Evolutionary conservation across 2,113 vertebrate genomes (phyloP).

Genomic region (Misgurnus mizolepis): DNA sequence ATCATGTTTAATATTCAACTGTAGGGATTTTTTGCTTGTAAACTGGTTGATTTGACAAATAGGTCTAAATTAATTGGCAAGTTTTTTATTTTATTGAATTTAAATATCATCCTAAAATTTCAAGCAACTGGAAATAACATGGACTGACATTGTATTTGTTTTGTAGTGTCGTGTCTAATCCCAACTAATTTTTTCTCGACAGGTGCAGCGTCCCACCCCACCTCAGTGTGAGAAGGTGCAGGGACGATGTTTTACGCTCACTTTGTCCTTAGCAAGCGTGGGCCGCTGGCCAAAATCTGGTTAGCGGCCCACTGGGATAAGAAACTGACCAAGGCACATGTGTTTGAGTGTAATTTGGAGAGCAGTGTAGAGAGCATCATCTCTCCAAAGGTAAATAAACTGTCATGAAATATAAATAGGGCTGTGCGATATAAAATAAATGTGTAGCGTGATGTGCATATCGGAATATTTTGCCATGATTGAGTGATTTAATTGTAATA

Average conservation of each 20-base stretch:
- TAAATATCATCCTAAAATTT: too few relatives aligned
- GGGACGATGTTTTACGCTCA: constrained; percentile 98
- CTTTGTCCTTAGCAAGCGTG: constrained; percentile 98
- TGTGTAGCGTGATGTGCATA: too few relatives aligned
- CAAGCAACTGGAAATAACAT: too few relatives aligned
- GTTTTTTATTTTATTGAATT: too few relatives aligned
- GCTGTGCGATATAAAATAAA: too few relatives aligned
- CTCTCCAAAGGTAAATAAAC: constrained; percentile 89
- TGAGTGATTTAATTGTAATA: too few relatives aligned
- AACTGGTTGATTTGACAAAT: too few relatives aligned
- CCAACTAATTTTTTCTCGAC: constrained; percentile 8
- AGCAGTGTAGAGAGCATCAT: constrained; percentile 99
- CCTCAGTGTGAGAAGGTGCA: constrained; percentile 63
- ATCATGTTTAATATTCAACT: too few relatives aligned
- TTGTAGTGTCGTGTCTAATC: not conserved
- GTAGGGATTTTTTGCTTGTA: too few relatives aligned
- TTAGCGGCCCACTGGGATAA: constrained; percentile 99
- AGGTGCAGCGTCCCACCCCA: constrained; percentile 48
- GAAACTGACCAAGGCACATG: constrained; percentile 98
- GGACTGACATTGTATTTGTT: too few relatives aligned
- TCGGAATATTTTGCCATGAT: too few relatives aligned
- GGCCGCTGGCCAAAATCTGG: constrained; percentile 99
- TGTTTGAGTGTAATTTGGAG: constrained; percentile 98
- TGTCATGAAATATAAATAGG: not conserved
- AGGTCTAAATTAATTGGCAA: too few relatives aligned